Evolutionary conservation across 2,113 vertebrate genomes (phyloP), one percentile per base, ranked within the genome.

Genomic region (Eolophus roseicapilla): DNA sequence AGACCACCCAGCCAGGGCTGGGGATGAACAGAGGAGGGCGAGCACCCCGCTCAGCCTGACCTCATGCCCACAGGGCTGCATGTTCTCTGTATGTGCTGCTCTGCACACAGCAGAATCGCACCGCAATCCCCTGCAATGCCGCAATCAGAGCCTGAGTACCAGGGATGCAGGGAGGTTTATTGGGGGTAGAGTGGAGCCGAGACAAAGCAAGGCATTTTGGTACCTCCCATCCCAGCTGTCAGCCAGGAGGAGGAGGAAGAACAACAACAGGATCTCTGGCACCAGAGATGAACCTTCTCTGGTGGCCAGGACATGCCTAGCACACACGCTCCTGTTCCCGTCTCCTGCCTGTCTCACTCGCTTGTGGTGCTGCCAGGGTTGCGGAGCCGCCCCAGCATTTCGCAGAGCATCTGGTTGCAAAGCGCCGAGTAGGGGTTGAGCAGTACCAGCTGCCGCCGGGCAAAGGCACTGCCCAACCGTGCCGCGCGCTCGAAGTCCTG

Each of bases 351-450:
- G 0, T 7, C 52, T 93, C 82, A 94, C 8, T 71, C 50, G 18
- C 47, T 67, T 7, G 24, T 33, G 3, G 60, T 4, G 46, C 85
- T 13, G 0, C 96, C 53, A 3, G 98, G 98, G 80, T 98, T 97
- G 43, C 97, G 97, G 60, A 99, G 96, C 79, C 98, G 98, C 68
- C 96, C 93, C 95, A 99, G 97, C 94, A 99, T 98, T 91, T 99
- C 98, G 0, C 97, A 93, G 84, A 99, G 98, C 99, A 99, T 99
- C 88, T 98, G 98, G 97, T 99, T 99, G 98, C 99, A 99, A 62
- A 99, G 98, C 3, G 99, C 99, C 0, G 99, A 98, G 13, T 99
- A 99, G 0, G 99, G 99, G 93, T 99, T 99, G 27, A 99, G 97
- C 41, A 96, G 92, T 85, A 98, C 98, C 19, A 98, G 98, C 97